Conservation (phyloP, 1,140 invertebrate species). For the Oryctes rhinoceros region DNA sequence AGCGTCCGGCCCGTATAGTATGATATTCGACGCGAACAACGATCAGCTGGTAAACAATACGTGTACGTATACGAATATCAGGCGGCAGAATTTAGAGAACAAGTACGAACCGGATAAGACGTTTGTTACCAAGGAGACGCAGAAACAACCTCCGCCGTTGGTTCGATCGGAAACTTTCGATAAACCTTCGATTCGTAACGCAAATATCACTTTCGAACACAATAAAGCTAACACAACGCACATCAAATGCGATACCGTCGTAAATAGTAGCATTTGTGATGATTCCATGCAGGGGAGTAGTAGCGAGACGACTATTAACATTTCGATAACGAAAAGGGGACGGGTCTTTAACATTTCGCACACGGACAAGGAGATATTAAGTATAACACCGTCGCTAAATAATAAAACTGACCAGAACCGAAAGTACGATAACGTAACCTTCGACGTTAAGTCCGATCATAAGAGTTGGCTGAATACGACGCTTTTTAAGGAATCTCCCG, state of each 20-base stretch:
- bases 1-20: conserved; percentile 66
- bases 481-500: neutral
- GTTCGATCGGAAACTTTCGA: conserved; percentile 39
- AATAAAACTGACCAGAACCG: neutral
- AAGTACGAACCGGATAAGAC: neutral
- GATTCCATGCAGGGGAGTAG: conserved; percentile 8
- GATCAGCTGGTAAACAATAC: conserved; percentile 48
- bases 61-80: neutral
- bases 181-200: neutral
- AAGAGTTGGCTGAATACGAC: conserved; percentile 27
- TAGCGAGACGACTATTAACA: conserved; percentile 35
- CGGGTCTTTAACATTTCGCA: neutral
- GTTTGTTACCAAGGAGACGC: neutral
- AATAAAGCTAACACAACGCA: conserved; percentile 8
- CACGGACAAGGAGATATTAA: conserved; percentile 32
- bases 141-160: neutral
- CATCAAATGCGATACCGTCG: conserved; percentile 33
- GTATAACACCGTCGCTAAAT: neutral
- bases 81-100: neutral
- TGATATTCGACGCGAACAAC: conserved; percentile 63
- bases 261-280: conserved; percentile 23
- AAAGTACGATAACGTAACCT: conserved; percentile 25
- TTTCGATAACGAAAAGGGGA: conserved; percentile 29
- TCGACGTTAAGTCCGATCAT: conserved; percentile 7
- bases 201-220: neutral